phyloP scores from a whole-genome alignment of 2,888 invertebrate genomes.

The Mythimna loreyi region DNA sequence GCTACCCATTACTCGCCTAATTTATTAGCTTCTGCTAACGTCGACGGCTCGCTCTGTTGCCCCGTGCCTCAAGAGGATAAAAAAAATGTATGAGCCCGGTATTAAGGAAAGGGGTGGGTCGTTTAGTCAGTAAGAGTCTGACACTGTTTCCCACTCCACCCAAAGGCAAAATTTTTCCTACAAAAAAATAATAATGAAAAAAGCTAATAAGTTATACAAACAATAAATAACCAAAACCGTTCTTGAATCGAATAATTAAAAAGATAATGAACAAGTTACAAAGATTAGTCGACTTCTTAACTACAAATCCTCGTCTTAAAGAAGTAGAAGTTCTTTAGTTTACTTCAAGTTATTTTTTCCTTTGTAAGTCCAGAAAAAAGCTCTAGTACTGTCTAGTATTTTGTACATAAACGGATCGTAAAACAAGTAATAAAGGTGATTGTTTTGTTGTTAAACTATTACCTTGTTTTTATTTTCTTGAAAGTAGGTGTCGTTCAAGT shows the following conservation, averaged over 20 bases:
- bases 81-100: too few species aligned
- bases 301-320: constrained; percentile 68
- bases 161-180: too few species aligned
- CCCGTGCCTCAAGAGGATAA: too few species aligned
- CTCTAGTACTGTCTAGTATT: constrained; percentile 63
- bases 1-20: too few species aligned
- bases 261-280: constrained; percentile 52
- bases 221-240: not conserved
- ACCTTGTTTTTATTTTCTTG: constrained; percentile 41
- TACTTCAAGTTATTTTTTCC: constrained; percentile 73
- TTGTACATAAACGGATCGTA: constrained; percentile 66
- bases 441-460: constrained; percentile 38
- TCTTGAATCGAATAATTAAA: constrained; percentile 33
- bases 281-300: constrained; percentile 68
- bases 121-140: too few species aligned
- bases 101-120: too few species aligned
- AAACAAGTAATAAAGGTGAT: constrained; percentile 57
- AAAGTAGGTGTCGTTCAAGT: constrained; percentile 15
- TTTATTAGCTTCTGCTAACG: too few species aligned
- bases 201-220: too few species aligned
- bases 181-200: too few species aligned
- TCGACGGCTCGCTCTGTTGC: too few species aligned
- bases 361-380: constrained; percentile 69
- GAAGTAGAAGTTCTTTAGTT: constrained; percentile 71
- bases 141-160: too few species aligned